phyloP scores from a whole-genome alignment of 1,140 invertebrate species.

The Oncopodura yosiiana region DNA sequence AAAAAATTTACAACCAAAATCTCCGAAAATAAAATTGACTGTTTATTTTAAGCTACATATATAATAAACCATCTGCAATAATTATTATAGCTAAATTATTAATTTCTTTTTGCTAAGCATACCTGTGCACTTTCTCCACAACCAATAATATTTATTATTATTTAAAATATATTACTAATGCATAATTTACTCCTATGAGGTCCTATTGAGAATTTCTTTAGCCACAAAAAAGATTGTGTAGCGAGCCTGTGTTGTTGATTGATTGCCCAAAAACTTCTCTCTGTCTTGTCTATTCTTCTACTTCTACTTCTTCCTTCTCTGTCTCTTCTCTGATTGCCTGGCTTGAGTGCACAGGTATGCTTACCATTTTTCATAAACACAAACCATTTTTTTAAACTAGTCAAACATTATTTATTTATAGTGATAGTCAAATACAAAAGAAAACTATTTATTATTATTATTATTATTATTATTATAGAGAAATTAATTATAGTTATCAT shows the following conservation, averaged over 20 bases:
- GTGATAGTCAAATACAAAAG: not conserved
- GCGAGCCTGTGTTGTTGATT: not conserved
- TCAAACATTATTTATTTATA: not conserved
- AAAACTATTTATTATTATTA: not conserved
- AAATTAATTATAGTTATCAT: conserved; percentile 1
- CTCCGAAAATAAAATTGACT: not conserved
- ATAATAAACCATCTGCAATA: too few species aligned
- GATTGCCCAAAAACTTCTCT: conserved; percentile 1
- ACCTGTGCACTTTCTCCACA: conserved; percentile 33
- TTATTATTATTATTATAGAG: not conserved
- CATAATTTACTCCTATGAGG: too few species aligned
- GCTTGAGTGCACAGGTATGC: conserved; percentile 35
- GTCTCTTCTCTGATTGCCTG: conserved; percentile 19
- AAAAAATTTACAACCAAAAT: conserved; percentile 36
- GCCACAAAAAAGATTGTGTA: too few species aligned
- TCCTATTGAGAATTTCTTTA: not conserved
- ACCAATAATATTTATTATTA: too few species aligned
- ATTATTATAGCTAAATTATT: not conserved
- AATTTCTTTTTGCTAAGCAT: conserved; percentile 6
- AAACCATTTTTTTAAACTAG: not conserved
- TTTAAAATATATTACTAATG: too few species aligned
- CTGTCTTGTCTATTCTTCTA: too few species aligned
- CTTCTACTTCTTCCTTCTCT: too few species aligned
- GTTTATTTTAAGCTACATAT: not conserved
- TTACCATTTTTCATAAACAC: conserved; percentile 4